phyloP scores from a whole-genome alignment of 2,113 vertebrate genomes.

The Scalopus aquaticus region DNA sequence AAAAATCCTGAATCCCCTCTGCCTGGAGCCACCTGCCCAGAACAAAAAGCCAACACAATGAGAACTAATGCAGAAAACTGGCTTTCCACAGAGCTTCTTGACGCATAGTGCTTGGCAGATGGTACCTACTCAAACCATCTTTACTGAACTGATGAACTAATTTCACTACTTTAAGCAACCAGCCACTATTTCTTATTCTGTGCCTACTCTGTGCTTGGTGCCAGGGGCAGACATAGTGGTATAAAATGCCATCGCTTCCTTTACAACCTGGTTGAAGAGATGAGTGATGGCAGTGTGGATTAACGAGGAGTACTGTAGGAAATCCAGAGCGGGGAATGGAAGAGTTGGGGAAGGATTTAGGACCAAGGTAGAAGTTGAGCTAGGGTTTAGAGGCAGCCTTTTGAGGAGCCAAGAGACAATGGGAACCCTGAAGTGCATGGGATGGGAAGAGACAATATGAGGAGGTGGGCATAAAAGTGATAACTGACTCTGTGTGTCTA shows the following conservation, averaged over 20 bases:
- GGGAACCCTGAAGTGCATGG: neutral
- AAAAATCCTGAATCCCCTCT: neutral
- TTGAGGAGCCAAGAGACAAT: neutral
- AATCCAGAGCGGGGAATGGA: neutral
- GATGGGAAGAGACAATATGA: neutral
- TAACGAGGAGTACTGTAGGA: neutral
- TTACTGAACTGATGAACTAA: conserved; percentile 50
- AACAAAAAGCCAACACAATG: neutral
- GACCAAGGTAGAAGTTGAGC: conserved; percentile 12
- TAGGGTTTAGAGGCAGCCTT: neutral
- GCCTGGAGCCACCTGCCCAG: neutral
- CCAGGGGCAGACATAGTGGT: neutral
- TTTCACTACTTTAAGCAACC: conserved; percentile 6
- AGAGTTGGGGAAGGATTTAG: neutral
- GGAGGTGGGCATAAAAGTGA: neutral
- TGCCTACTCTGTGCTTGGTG: neutral
- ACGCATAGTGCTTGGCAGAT: neutral
- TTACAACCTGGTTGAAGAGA: neutral
- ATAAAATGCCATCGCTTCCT: conserved; percentile 32
- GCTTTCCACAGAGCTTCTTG: conserved; percentile 33
- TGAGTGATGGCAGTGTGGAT: neutral
- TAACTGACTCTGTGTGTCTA: neutral
- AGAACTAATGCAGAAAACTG: neutral
- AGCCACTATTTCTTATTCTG: neutral
- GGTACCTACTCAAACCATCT: neutral